A percentile compares a stretch with the other conserved stretches of the same genome.
These are phyloP conservation scores for Phytoseiulus persimilis DNA, from an alignment of 2,888 invertebrate species.

Conservation along the genomic window DNA sequence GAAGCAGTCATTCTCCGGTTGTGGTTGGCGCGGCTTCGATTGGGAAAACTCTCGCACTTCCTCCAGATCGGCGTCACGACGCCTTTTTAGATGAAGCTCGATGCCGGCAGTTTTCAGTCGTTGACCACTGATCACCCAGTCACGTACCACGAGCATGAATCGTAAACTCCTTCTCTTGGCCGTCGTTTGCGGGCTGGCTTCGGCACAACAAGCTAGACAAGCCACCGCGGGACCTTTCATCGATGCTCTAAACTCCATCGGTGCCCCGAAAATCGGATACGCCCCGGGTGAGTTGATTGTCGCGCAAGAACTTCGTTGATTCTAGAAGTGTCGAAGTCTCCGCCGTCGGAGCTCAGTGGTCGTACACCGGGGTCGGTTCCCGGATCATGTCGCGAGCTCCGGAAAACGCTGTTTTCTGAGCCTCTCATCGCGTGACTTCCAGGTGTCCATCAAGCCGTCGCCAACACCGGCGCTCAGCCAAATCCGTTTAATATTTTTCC, in stretches of 20 bases:
- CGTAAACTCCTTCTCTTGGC: neutral
- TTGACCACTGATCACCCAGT: neutral
- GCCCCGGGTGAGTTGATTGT: conserved; percentile 15
- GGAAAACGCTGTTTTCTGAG: neutral
- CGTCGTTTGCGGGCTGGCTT: neutral
- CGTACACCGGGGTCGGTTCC: too few relatives aligned
- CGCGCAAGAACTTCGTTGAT: too few relatives aligned
- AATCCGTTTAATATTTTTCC: neutral
- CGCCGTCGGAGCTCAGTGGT: too few relatives aligned
- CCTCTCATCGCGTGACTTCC: neutral
- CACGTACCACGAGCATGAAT: neutral
- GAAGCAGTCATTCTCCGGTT: neutral
- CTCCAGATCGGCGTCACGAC: neutral
- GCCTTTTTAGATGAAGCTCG: neutral
- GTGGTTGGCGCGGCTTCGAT: neutral
- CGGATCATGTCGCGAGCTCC: too few relatives aligned
- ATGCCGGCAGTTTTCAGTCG: neutral
- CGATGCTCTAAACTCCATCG: neutral
- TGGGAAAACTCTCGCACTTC: neutral
- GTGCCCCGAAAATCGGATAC: conserved; percentile 22
- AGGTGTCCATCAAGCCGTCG: conserved; percentile 28
- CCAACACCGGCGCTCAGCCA: conserved; percentile 28
- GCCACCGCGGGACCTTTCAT: neutral
- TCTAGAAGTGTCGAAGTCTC: too few relatives aligned
- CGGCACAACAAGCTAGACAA: neutral